Base-by-base conservation (phyloP, 2,797 vertebrate species). In the Gastrophryne carolinensis region DNA sequence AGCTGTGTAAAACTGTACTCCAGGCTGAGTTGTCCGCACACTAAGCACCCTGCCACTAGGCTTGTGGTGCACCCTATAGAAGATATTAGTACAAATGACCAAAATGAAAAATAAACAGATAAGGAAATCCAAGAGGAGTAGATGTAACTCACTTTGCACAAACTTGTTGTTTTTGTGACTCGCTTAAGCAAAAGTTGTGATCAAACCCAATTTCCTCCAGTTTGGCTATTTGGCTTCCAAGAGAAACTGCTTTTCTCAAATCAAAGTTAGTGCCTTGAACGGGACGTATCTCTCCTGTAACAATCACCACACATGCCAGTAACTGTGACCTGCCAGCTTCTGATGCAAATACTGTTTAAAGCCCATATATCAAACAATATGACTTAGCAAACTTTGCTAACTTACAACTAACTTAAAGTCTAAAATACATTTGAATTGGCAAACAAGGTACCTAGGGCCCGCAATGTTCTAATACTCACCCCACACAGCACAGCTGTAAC, bases 1-100 rank as follows among this genome's bases (percentile, higher is more conserved):
- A 34, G 92, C 94, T 0, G 95, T 98, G 82, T 99, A 99, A 82
- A 99, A 95, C 83, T 98, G 97, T 80, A 99, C 66, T 1, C 97
- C 97, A 1, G 95, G 95, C 79, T 98, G 94, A 34, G 90, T 96
- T 76, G 95, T 97, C 34, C 91, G 90, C 32, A 98, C 90, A 62
- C 95, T 92, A 61, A 99, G 84, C 17, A 91, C 82, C 78, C 96
- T 89, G n/a, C 97, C 94, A 0, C 90, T 95, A 64, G 83, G 83
- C 0, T 87, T 81, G 70, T 98, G 96, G 78, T 29, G 65, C 79
- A 92, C 94, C 85, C 97, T 98, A 74, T 24, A 47, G 47, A 7
- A 60, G n/a, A 30, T 39, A 32, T n/a, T 57, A n/a, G 1, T n/a
- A 12, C n/a, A 32, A 32, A 27, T n/a, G n/a, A 56, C 3, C 11